Percentiles rank a stretch among this genome's conserved stretches.
Conservation (phyloP, 2,888 invertebrate species). For the Conomelus anceps region DNA sequence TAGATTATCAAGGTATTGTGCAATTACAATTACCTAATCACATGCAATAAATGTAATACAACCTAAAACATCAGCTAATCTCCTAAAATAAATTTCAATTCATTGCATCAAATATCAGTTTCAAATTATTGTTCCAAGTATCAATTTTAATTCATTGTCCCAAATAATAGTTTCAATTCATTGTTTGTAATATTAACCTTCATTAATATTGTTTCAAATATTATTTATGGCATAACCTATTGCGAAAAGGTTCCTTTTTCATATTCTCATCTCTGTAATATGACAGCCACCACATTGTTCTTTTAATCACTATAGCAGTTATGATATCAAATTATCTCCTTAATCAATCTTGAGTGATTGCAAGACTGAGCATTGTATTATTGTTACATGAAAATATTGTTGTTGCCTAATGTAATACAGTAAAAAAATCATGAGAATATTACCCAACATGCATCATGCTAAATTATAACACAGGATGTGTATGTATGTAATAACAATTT, state of each 20-base stretch:
- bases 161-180: too few relatives aligned
- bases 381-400: background rate
- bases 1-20: too few relatives aligned
- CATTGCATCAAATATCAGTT: too few relatives aligned
- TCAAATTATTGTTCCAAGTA: too few relatives aligned
- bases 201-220: background rate
- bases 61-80: too few relatives aligned
- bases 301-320: background rate
- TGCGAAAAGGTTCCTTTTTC: background rate
- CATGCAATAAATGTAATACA: too few relatives aligned
- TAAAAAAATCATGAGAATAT: background rate
- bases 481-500: too few relatives aligned
- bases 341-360: background rate
- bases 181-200: too few relatives aligned
- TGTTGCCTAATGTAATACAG: background rate
- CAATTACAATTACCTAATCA: too few relatives aligned
- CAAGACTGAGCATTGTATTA: background rate
- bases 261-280: background rate
- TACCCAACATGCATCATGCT: background rate
- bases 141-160: too few relatives aligned
- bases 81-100: too few relatives aligned
- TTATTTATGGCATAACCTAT: background rate
- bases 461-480: background rate
- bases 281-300: background rate
- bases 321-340: background rate